phyloP scores from a whole-genome alignment of 1,140 invertebrate genomes.

The Camponotus vicinus region DNA sequence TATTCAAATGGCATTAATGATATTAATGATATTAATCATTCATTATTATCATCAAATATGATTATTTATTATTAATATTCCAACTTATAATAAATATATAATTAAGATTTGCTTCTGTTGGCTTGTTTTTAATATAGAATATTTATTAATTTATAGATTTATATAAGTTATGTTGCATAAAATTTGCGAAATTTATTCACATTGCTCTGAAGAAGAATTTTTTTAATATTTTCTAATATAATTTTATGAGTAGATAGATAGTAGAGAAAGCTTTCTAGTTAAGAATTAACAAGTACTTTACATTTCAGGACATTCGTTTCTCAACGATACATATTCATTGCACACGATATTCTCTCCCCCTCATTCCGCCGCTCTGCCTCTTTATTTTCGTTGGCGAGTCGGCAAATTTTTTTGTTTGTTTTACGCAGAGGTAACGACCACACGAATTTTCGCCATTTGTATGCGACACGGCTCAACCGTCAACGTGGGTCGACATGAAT shows the following conservation, averaged over 20 bases:
- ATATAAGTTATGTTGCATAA: not conserved
- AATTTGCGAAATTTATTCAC: not conserved
- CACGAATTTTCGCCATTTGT: constrained; percentile 82
- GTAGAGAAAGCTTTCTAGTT: not conserved
- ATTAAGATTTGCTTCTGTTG: not conserved
- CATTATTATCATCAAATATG: not conserved
- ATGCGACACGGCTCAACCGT: constrained; percentile 78
- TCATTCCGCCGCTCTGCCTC: not conserved
- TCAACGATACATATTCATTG: constrained; percentile 44
- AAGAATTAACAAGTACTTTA: not conserved
- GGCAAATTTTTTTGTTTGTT: constrained; percentile 74
- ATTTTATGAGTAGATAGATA: not conserved
- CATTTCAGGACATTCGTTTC: constrained; percentile 25
- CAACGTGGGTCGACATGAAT: constrained; percentile 82
- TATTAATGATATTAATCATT: not conserved
- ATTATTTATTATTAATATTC: not conserved
- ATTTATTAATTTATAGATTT: not conserved
- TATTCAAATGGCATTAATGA: not conserved
- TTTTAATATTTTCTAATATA: not conserved
- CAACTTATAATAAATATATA: not conserved
- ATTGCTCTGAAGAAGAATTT: not conserved
- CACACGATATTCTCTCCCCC: constrained; percentile 12
- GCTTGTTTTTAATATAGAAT: not conserved
- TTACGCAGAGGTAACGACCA: constrained; percentile 76
- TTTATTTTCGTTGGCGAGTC: constrained; percentile 61